phyloP scores from a whole-genome alignment of 2,888 invertebrate genomes.

The Octonoba sinensis region DNA sequence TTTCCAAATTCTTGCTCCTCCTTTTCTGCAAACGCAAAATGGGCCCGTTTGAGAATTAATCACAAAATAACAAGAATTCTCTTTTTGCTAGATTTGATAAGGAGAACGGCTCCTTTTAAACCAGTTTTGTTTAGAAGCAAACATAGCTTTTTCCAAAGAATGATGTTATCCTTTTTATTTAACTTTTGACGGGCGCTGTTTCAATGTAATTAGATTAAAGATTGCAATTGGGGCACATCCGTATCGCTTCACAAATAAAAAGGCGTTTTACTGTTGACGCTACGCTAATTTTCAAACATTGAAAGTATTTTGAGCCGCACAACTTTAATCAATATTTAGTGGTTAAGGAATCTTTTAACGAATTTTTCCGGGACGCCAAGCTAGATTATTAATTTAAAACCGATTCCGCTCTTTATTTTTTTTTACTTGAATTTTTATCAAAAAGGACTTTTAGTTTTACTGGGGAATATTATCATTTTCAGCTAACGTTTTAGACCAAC shows the following conservation, averaged over 20 bases:
- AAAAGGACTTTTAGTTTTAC: no score
- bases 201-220: conserved; percentile 26
- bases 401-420: no score
- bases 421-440: no score
- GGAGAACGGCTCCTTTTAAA: conserved; percentile 10
- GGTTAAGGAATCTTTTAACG: no score
- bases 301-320: no score
- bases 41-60: conserved; percentile 26
- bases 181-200: conserved; percentile 16
- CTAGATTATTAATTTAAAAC: no score
- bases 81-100: conserved; percentile 30
- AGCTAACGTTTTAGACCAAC: no score
- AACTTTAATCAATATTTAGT: no score
- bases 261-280: background rate
- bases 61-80: conserved; percentile 23
- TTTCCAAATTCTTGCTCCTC: background rate
- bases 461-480: no score
- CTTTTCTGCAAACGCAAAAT: conserved; percentile 1
- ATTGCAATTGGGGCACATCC: background rate
- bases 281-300: no score
- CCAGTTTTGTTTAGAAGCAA: conserved; percentile 19
- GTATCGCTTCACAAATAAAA: background rate
- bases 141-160: conserved; percentile 14
- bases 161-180: conserved; percentile 18
- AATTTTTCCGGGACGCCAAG: no score